Evolutionary conservation across 2,888 invertebrate genomes (phyloP).

Genomic region (Polyommatus iphigenia): DNA sequence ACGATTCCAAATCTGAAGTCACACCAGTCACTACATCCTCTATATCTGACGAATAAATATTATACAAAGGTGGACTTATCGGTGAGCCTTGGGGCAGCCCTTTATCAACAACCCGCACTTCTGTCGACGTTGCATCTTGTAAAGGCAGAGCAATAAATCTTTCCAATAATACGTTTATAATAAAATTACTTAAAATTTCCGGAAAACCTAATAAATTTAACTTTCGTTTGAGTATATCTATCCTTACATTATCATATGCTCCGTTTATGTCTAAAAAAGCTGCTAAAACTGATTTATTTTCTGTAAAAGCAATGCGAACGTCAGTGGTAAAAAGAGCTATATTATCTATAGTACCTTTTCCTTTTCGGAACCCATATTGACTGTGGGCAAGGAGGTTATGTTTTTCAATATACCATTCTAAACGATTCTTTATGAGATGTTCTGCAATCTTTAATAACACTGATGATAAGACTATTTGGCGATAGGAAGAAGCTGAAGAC

Average conservation of each 20-base stretch:
- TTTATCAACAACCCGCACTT: no score
- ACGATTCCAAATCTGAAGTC: no score
- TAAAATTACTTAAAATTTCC: neutral
- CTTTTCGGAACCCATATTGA: neutral
- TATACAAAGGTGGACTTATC: no score
- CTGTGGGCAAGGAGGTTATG: neutral
- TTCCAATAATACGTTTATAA: slow-evolving; percentile 4
- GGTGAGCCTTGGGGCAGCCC: neutral
- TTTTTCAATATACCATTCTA: neutral
- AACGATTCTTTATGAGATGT: neutral
- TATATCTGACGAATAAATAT: no score
- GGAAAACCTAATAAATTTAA: neutral
- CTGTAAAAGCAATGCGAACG: neutral
- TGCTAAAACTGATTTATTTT: slow-evolving; percentile 2
- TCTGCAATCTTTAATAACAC: neutral
- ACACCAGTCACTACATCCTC: no score
- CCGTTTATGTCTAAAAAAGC: slow-evolving; percentile 8
- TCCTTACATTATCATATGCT: slow-evolving; percentile 9
- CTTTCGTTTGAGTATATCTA: slow-evolving; percentile 2
- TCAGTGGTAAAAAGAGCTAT: slow-evolving; percentile 1
- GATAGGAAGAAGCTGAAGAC: neutral
- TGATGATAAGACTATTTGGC: neutral
- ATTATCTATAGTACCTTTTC: neutral
- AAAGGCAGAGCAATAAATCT: neutral
- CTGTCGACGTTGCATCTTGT: neutral